Evolutionary conservation across 2,797 vertebrate species (phyloP).

Genomic region (Aplochiton taeniatus): DNA sequence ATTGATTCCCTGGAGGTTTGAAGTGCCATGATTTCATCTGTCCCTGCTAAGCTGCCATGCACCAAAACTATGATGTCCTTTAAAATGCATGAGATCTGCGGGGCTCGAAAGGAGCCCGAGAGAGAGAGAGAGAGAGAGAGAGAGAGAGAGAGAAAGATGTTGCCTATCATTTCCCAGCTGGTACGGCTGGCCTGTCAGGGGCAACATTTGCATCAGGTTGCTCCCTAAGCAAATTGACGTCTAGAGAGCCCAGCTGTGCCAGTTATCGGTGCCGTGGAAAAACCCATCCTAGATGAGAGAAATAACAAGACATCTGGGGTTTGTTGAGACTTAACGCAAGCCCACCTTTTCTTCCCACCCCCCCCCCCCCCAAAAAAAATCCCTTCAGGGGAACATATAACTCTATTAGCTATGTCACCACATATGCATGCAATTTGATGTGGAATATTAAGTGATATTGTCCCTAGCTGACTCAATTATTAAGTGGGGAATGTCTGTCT

Average conservation of each 20-base stretch:
- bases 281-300: constrained; percentile 6
- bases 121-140: constrained; percentile 2
- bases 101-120: background rate
- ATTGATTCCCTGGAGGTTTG: too few species aligned
- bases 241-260: constrained; percentile 21
- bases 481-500: too few species aligned
- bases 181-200: constrained; percentile 7
- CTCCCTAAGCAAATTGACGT: constrained; percentile 24
- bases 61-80: too few species aligned
- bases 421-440: too few species aligned
- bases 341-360: background rate
- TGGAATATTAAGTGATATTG: too few species aligned
- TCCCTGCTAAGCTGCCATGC: too few species aligned
- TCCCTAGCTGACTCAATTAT: too few species aligned
- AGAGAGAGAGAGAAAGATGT: constrained; percentile 1
- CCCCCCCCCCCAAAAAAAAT: too few species aligned
- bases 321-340: background rate
- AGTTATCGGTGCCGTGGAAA: constrained; percentile 21
- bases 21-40: too few species aligned
- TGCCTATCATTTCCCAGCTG: constrained; percentile 13
- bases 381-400: too few species aligned
- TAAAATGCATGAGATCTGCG: too few species aligned
- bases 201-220: constrained; percentile 31
- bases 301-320: constrained; percentile 6
- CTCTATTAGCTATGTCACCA: too few species aligned